A percentile compares a stretch with the other conserved stretches of the same genome.
Evolutionary conservation across 2,113 vertebrate genomes (phyloP).

Genomic region (Ptilorrhoa leucosticta): DNA sequence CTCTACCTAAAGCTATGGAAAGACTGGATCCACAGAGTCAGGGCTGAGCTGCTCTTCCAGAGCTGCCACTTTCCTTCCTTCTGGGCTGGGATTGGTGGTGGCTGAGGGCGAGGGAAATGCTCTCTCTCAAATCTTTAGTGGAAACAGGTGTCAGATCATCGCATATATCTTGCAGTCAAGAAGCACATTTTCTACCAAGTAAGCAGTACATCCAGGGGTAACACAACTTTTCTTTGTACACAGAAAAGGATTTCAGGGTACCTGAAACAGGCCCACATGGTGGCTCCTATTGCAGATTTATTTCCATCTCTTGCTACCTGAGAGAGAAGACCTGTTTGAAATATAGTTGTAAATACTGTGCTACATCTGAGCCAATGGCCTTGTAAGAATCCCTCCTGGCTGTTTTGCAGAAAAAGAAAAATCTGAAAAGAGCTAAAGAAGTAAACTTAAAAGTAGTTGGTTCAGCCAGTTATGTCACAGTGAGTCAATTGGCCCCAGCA

Average conservation of each 20-base stretch:
- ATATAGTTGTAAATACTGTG: background rate
- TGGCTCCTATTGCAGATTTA: background rate
- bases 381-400: background rate
- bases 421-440: background rate
- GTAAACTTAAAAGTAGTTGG: background rate
- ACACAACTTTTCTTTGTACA: background rate
- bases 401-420: background rate
- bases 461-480: background rate
- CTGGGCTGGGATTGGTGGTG: background rate
- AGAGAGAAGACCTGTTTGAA: background rate
- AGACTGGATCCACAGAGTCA: background rate
- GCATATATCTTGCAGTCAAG: background rate
- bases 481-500: background rate
- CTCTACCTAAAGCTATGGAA: too few relatives aligned
- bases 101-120: background rate
- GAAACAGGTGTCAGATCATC: background rate
- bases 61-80: background rate
- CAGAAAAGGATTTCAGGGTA: background rate
- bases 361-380: background rate
- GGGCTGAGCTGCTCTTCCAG: background rate
- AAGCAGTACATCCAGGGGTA: conserved; percentile 3
- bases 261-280: background rate
- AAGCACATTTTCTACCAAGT: background rate
- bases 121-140: background rate
- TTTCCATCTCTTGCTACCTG: background rate